These are phyloP conservation scores for Typhlichthys subterraneus DNA, from an alignment of 2,797 vertebrate genomes.

Conservation along the genomic window DNA sequence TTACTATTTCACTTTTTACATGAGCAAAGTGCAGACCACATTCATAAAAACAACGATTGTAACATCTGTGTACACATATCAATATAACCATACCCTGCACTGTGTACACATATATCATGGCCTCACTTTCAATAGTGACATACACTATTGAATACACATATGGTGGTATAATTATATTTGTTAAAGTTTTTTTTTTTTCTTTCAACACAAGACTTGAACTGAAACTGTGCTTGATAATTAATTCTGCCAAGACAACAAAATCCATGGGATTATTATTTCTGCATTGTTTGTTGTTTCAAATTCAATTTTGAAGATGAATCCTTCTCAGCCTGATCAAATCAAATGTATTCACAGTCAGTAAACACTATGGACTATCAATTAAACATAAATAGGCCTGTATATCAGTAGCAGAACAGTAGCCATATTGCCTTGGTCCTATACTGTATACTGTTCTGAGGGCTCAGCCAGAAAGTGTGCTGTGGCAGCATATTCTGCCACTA, in stretches of 20 bases:
- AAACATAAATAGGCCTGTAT: neutral
- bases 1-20: no score
- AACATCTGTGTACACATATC: slow-evolving; percentile 4
- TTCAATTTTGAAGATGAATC: slow-evolving; percentile 18
- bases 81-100: slow-evolving; percentile 2
- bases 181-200: neutral
- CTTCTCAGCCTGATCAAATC: slow-evolving; percentile 10
- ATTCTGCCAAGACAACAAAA: no score
- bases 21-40: slow-evolving; percentile 10
- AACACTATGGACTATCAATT: neutral
- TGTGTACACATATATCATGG: slow-evolving; percentile 1
- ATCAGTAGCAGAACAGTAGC: neutral
- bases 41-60: slow-evolving; percentile 25
- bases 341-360: slow-evolving; percentile 17
- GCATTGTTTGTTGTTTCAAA: slow-evolving; percentile 49
- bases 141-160: neutral
- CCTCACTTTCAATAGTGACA: neutral
- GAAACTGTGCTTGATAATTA: no score
- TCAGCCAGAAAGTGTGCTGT: slow-evolving; percentile 26
- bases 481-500: slow-evolving; percentile 49
- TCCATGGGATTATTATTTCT: slow-evolving; percentile 40
- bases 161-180: neutral
- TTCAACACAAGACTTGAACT: neutral
- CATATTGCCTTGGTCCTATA: slow-evolving; percentile 11
- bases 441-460: slow-evolving; percentile 24